Percentiles rank a stretch among this genome's conserved stretches.
phyloP scores from a whole-genome alignment of 2,797 vertebrate species.

The Hybognathus amarus region DNA sequence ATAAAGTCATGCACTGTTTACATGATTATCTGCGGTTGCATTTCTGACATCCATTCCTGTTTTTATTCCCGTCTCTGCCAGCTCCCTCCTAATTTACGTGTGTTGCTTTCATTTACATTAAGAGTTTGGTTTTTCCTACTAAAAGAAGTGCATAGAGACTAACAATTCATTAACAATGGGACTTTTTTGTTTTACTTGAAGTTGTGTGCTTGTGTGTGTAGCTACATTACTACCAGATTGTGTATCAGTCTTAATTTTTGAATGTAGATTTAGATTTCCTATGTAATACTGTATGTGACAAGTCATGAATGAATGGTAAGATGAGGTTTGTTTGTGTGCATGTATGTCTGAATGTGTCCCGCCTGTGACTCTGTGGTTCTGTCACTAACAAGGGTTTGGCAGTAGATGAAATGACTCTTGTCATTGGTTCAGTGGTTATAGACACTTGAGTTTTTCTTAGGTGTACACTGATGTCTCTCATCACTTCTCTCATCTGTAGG shows the following conservation, averaged over 20 bases:
- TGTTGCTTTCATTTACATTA: slow-evolving; percentile 25
- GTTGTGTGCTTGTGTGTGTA: too few relatives aligned
- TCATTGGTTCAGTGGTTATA: slow-evolving; percentile 1
- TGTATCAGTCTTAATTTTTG: background rate
- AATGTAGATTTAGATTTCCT: background rate
- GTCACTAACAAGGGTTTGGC: slow-evolving; percentile 51
- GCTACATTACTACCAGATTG: background rate
- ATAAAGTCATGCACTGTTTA: background rate
- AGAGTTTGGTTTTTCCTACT: slow-evolving; percentile 14
- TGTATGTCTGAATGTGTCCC: slow-evolving; percentile 16
- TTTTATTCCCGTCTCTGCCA: slow-evolving; percentile 16
- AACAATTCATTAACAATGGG: slow-evolving; percentile 23
- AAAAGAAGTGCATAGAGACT: slow-evolving; percentile 9
- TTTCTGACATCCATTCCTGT: slow-evolving; percentile 6
- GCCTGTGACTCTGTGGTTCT: slow-evolving; percentile 19
- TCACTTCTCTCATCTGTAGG: slow-evolving; percentile 78
- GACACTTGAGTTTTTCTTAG: slow-evolving; percentile 29
- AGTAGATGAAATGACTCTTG: slow-evolving; percentile 23
- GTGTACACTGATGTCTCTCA: slow-evolving; percentile 35
- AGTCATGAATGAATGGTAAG: slow-evolving; percentile 22
- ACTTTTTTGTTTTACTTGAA: slow-evolving; percentile 1
- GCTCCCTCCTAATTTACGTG: slow-evolving; percentile 16
- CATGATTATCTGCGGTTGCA: background rate
- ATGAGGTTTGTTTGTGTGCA: slow-evolving; percentile 9
- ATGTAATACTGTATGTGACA: background rate